Base-by-base conservation (phyloP, 2,113 vertebrate species). In the Serranochromis macrocephalus region DNA sequence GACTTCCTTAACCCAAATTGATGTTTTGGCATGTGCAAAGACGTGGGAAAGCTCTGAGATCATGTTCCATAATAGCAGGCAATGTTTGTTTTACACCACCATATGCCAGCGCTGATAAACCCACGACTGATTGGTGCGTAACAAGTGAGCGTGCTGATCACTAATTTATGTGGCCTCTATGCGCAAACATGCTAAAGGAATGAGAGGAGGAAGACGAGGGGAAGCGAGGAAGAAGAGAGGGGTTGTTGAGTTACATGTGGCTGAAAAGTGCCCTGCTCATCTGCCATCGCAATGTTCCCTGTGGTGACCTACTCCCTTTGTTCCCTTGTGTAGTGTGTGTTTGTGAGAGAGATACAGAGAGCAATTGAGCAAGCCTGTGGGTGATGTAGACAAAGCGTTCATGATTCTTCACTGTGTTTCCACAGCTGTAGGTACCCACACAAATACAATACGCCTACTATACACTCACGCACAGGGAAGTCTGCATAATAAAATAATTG, bases 71-170 rank as follows among this genome's bases (percentile, higher is more conserved):
- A 82, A 89, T 78, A 85, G 63, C 71, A 66, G 4, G 55, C 29
- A 6, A 9, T 45, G 83, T 89, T 83, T 89, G 55, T 90, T 86
- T 87, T 84, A 58, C 51, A 53, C 83, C 83, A 51, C 42, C 9
- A 17, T 80, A 45, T 66, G 36, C 38, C 9, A 82, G 55, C 10
- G 80, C 49, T 55, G 80, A 90, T 58, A 86, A 89, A 86, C 21
- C 58, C 42, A 33, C 45, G 3, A 47, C 66, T 9, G 42, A 81
- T 26, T 24, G 81, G 80, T 24, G 79, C 51, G 68, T 61, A 92
- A 91, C 82, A 92, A 92, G 92, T 87, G 87, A 92, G 85, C n/a
- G 82, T 88, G 92, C 90, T 73, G 83, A 91, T 95, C 71, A 91
- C 55, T 89, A 85, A 94, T 94, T 92, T 6, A 94, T 91, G 87